These are phyloP conservation scores for Eristalinus aeneus DNA, from an alignment of 2,888 invertebrate species.

Conservation along the genomic window DNA sequence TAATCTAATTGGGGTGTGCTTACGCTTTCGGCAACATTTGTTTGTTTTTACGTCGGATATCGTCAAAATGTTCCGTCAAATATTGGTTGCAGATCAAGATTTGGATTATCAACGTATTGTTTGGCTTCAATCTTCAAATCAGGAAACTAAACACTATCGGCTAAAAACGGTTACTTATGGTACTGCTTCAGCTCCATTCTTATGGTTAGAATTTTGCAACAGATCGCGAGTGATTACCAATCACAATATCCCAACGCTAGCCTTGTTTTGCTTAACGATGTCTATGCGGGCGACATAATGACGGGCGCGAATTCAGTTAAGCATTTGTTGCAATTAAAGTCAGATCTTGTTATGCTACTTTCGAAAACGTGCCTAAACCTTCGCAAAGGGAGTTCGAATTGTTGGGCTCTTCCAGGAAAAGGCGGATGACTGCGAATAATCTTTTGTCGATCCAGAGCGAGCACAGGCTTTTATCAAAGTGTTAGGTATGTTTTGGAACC, in stretches of 20 bases:
- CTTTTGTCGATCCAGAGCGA: no score
- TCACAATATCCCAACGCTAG: conserved; percentile 41
- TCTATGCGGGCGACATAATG: conserved; percentile 60
- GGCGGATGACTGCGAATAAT: conserved; percentile 3
- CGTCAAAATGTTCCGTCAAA: no score
- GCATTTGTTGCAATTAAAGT: conserved; percentile 2
- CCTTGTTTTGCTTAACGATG: conserved; percentile 47
- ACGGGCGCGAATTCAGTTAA: conserved; percentile 42
- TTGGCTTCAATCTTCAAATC: no score
- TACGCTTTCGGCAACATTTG: not conserved
- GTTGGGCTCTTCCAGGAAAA: conserved; percentile 5
- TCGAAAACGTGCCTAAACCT: not conserved
- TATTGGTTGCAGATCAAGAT: not conserved
- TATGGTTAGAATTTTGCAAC: conserved; percentile 52
- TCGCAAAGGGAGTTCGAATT: conserved; percentile 33
- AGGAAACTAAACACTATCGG: no score
- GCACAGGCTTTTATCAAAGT: no score
- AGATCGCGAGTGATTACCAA: conserved; percentile 48
- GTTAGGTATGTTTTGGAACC: no score
- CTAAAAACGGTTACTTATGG: not conserved
- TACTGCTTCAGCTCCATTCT: conserved; percentile 53
- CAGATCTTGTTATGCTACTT: not conserved
- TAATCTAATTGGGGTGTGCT: not conserved
- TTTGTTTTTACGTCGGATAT: not conserved
- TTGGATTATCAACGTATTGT: not conserved